Base-by-base conservation (phyloP, 2,797 vertebrate species). In the Apodemus agrarius region DNA sequence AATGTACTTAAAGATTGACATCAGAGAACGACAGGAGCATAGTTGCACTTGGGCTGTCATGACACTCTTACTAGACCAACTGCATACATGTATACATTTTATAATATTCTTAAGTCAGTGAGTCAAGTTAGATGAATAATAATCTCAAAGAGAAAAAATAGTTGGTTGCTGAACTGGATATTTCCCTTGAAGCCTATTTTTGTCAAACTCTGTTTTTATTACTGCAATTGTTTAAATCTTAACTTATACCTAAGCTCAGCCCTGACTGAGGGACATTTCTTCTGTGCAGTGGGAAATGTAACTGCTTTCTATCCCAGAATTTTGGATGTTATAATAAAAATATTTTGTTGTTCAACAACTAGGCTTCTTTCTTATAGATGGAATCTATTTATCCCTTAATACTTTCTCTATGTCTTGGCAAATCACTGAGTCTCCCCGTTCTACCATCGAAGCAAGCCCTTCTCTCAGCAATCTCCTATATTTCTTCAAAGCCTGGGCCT, bases 331-430 rank as follows among this genome's bases (percentile, higher is more conserved):
- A 61, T 61, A 43, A 61, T 65, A 13, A 75, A 63, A 61, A 49
- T 54, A 80, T 6, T 54, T 84, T 84, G 14, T 59, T 59, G 34
- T 59, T 57, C 16, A 86, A 19, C n/a, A 76, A 40, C 84, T 57
- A 57, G 13, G 12, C 43, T 88, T 92, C n/a, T 93, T 93, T 88
- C 9, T 95, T 79, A 34, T n/a, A 90, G 90, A 13, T 69, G 34
- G 93, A 93, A 87, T 40, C 82, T 21, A 93, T 67, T 94, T 91
- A 43, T 89, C 43, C 63, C 16, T 34, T 43, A 67, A 63, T 83
- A n/a, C 89, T 93, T 83, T 24, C 2, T 9, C 17, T 40, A 4
- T 0, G 4, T 86, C 61, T 94, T 74, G 3, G 40, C 59, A 87
- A 94, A 79, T 95, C 65, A 79, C 40, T 29, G 16, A 37, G 0